Evolutionary conservation across 2,888 invertebrate genomes (phyloP), one percentile per base, ranked within the genome.

Genomic region (Synanthedon vespiformis): DNA sequence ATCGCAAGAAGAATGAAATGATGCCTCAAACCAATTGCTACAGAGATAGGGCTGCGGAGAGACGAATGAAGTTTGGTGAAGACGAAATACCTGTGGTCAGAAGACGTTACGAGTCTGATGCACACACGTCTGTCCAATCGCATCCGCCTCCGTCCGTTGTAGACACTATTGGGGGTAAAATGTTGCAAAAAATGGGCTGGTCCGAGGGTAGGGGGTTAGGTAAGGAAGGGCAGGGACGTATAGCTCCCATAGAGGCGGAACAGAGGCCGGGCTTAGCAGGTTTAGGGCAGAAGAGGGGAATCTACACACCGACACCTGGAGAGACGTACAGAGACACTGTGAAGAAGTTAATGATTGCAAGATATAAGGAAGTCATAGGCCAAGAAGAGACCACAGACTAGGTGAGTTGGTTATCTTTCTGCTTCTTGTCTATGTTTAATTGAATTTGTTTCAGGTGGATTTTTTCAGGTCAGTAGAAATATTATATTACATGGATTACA

Each of bases 181-280:
- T 99, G 77, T 78, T 99, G 58, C 97, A 99, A 79, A 97, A 97
- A 82, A 99, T 99, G 99, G 99, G 99, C 4, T 99, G 99, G 99
- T 94, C 94, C 5, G 97, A 97, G 73, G 99, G 99, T 0, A 93
- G 95, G 86, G 99, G 99, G 0, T 86, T 99, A 18, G 99, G 99
- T 0, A 95, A 95, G 74, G 90, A 92, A 52, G 96, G 96, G 72
- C 98, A 99, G 80, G 98, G 97, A 12, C 89, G 96, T 64, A 95
- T 96, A 22, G 95, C 94, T 52, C 98, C 98, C 50, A 95, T 98
- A 58, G 95, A 97, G 89, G 95, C 94, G 56, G 81, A 83, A 58
- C 82, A 83, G 54, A 70, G 95, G 51, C 90, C 91, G 3, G 89
- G 90, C 52, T 91, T 94, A 16, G 96, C 95, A 3, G 98, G 98